These are phyloP conservation scores for Enteromius treurensis DNA, from an alignment of 2,797 vertebrate species.

Conservation along the genomic window DNA sequence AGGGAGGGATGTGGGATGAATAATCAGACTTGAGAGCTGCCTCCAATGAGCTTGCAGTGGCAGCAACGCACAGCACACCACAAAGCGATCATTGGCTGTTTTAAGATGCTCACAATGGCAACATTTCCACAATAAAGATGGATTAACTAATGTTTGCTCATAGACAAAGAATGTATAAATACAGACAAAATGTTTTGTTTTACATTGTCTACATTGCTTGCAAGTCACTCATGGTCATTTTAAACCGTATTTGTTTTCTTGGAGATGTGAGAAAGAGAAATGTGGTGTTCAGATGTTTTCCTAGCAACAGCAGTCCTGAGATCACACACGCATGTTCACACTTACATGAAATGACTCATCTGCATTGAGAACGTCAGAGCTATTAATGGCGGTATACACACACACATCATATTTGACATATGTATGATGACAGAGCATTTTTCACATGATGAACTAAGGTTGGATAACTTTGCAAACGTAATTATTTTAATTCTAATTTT, in stretches of 20 bases:
- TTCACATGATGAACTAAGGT: background rate
- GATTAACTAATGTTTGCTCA: background rate
- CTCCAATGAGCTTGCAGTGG: constrained; percentile 18
- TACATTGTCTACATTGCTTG: background rate
- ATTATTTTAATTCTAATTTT: background rate
- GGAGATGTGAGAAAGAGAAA: constrained; percentile 20
- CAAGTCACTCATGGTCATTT: background rate
- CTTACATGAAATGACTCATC: constrained; percentile 26
- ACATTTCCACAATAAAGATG: background rate
- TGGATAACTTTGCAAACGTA: background rate
- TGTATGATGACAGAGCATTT: background rate
- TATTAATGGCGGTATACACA: constrained; percentile 1
- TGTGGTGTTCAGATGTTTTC: background rate
- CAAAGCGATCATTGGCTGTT: constrained; percentile 28
- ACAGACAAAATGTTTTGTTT: background rate
- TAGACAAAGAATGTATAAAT: background rate
- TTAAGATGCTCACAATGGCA: constrained; percentile 11
- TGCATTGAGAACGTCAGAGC: background rate
- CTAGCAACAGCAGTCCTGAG: constrained; percentile 26
- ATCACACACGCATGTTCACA: constrained; percentile 20
- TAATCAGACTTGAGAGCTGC: constrained; percentile 41
- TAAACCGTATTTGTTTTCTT: background rate
- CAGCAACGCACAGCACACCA: constrained; percentile 8
- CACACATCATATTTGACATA: background rate
- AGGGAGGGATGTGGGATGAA: constrained; percentile 41